Conservation (phyloP, 2,888 invertebrate genomes). For the Chrysodeixis includens region DNA sequence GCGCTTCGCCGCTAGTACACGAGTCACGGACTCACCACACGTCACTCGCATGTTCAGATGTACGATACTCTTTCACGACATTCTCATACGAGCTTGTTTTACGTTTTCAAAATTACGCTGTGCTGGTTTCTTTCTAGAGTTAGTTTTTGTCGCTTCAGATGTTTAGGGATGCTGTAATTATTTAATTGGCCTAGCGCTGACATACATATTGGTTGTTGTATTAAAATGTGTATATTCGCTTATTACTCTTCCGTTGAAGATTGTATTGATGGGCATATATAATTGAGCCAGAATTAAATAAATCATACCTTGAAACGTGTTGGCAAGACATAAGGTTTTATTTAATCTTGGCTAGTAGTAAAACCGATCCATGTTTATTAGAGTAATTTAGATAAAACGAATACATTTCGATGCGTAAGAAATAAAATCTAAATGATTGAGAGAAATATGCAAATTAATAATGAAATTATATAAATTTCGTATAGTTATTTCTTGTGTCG, state of each 20-base stretch:
- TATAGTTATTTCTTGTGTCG: conserved; percentile 47
- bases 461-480: no score
- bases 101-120: conserved; percentile 74
- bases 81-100: conserved; percentile 81
- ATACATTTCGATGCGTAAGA: conserved; percentile 50
- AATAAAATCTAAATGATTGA: not conserved
- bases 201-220: conserved; percentile 62
- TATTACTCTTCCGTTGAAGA: conserved; percentile 60
- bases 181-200: conserved; percentile 71
- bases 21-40: conserved; percentile 53
- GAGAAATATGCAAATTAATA: no score
- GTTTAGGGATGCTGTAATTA: conserved; percentile 74
- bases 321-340: conserved; percentile 55
- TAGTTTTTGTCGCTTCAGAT: conserved; percentile 75
- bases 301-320: conserved; percentile 57
- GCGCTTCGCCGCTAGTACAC: conserved; percentile 71
- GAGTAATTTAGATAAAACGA: conserved; percentile 41
- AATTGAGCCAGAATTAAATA: conserved; percentile 63
- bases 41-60: conserved; percentile 58
- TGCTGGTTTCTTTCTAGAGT: conserved; percentile 79
- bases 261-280: conserved; percentile 52
- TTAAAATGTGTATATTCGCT: conserved; percentile 62
- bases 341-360: conserved; percentile 61
- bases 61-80: conserved; percentile 71
- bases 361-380: conserved; percentile 48